These are phyloP conservation scores for Phalacrocorax aristotelis DNA, from an alignment of 2,113 vertebrate species.

Conservation along the genomic window DNA sequence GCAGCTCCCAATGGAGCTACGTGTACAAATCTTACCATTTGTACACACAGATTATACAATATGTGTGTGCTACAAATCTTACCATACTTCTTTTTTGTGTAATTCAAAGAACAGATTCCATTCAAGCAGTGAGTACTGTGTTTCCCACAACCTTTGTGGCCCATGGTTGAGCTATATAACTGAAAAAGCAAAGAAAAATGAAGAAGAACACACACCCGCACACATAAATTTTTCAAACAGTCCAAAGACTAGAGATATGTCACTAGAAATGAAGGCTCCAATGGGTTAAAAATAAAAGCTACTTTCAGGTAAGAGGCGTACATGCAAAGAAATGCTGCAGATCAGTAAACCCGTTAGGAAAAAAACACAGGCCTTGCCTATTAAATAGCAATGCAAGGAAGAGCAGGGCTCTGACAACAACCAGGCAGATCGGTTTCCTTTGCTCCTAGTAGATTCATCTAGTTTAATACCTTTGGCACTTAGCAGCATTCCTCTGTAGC, in stretches of 20 bases:
- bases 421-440: background rate
- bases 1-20: accelerated
- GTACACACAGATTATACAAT: too few species aligned
- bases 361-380: background rate
- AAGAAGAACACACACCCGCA: too few species aligned
- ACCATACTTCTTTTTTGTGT: background rate
- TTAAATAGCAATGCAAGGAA: background rate
- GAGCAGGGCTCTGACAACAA: background rate
- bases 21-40: background rate
- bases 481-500: background rate
- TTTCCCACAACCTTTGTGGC: background rate
- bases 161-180: background rate
- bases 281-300: background rate
- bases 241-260: background rate
- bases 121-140: background rate
- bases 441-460: background rate
- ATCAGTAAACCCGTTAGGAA: background rate
- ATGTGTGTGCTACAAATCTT: background rate
- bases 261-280: background rate
- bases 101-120: background rate
- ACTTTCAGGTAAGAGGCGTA: background rate
- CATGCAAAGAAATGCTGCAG: background rate
- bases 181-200: background rate
- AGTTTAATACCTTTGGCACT: background rate
- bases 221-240: background rate